Conservation (phyloP, 1,140 invertebrate species). For the Diuraphis noxia region DNA sequence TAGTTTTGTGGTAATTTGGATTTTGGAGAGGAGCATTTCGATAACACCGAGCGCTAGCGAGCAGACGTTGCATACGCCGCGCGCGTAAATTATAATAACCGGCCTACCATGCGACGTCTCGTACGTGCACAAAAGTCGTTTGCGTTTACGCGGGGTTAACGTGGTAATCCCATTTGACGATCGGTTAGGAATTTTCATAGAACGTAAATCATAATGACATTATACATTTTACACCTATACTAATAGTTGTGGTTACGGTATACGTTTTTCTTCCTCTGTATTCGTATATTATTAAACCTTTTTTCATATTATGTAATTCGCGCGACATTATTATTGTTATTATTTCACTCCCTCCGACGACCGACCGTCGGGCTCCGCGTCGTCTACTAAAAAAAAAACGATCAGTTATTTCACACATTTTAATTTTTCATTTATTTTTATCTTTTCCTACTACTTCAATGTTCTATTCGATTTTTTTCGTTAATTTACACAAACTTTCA, state of each 20-base stretch:
- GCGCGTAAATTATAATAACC: not conserved
- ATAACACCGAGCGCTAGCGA: not conserved
- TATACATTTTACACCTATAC: too few relatives aligned
- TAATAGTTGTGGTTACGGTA: not conserved
- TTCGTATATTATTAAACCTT: not conserved
- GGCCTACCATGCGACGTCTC: not conserved
- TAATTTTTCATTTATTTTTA: constrained; percentile 14
- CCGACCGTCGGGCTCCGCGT: not conserved
- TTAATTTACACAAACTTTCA: not conserved
- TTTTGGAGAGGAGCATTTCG: not conserved
- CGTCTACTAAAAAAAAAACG: not conserved
- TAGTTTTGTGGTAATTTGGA: not conserved
- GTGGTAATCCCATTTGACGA: not conserved
- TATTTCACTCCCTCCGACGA: not conserved
- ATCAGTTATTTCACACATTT: constrained; percentile 21
- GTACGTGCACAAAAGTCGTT: not conserved
- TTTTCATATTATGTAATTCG: not conserved
- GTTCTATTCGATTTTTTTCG: not conserved
- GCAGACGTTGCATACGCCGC: not conserved
- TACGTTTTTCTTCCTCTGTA: not conserved
- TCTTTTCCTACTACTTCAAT: not conserved
- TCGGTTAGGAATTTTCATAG: not conserved
- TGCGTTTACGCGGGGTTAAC: not conserved
- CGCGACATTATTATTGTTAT: not conserved
- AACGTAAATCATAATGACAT: not conserved